Conservation (phyloP, 2,888 invertebrate species). For the Acholoe squamosa region DNA sequence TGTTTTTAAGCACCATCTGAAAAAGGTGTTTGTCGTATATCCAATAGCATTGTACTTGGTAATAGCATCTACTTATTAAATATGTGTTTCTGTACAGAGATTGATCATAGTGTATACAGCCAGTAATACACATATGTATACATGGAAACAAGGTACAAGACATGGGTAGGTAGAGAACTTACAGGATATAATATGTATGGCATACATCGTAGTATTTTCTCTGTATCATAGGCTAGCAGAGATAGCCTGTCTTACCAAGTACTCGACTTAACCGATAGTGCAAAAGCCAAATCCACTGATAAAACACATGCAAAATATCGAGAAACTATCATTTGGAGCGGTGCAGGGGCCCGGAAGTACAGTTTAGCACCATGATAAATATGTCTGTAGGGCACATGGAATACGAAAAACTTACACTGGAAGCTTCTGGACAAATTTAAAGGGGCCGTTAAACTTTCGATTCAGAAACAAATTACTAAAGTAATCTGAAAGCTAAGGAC, state of each 20-base stretch:
- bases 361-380: conserved; percentile 49
- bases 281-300: not conserved
- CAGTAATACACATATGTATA: not conserved
- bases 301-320: not conserved
- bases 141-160: not conserved
- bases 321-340: not conserved
- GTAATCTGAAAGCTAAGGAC: not conserved
- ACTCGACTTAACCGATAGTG: not conserved
- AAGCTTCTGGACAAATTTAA: not conserved
- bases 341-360: not conserved
- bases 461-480: not conserved
- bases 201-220: not conserved
- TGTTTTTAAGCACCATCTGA: not conserved
- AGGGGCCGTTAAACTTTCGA: not conserved
- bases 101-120: not conserved
- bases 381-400: conserved; percentile 41
- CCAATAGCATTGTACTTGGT: not conserved
- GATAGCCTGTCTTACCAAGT: not conserved
- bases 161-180: not conserved
- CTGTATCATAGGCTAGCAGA: not conserved
- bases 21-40: conserved; percentile 18
- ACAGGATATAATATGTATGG: not conserved
- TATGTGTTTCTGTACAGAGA: no score
- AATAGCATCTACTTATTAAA: conserved; percentile 1
- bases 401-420: conserved; percentile 18